Conservation (phyloP, 2,113 vertebrate species). For the Indri indri region DNA sequence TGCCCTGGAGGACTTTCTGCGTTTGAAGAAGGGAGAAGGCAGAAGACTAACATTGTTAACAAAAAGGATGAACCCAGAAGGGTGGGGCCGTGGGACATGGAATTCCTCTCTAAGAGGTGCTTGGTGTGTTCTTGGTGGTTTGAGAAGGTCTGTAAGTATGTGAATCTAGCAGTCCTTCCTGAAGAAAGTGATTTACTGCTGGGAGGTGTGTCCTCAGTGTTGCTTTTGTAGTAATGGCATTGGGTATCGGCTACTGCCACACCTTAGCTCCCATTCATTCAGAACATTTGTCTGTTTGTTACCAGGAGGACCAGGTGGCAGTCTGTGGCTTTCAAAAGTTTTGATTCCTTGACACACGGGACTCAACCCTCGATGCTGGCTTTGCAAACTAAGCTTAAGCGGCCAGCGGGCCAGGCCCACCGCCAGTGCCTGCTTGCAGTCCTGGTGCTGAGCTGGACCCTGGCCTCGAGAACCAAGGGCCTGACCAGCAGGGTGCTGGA, state of each 20-base stretch:
- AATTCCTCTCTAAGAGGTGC: neutral
- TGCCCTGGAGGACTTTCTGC: neutral
- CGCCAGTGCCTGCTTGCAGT: neutral
- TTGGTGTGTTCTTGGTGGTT: neutral
- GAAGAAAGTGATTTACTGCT: neutral
- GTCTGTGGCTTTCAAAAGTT: neutral
- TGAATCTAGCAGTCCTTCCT: neutral
- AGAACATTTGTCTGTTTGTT: neutral
- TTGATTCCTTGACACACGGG: neutral
- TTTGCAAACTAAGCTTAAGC: neutral
- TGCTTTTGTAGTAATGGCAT: neutral
- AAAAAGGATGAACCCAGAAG: neutral
- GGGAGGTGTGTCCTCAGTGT: neutral
- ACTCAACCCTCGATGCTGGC: neutral
- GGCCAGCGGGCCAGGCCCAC: neutral
- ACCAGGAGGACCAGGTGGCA: neutral
- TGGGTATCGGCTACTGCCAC: accelerated
- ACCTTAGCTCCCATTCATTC: neutral
- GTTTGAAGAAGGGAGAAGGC: neutral
- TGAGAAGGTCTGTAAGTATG: neutral
- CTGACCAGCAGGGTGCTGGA: neutral
- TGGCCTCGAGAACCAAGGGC: neutral
- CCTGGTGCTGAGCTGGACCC: neutral
- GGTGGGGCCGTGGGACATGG: accelerated
- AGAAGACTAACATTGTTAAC: neutral